Percentiles rank a stretch among this genome's conserved stretches.
Conservation (phyloP, 2,113 vertebrate genomes). For the Amia ocellicauda region DNA sequence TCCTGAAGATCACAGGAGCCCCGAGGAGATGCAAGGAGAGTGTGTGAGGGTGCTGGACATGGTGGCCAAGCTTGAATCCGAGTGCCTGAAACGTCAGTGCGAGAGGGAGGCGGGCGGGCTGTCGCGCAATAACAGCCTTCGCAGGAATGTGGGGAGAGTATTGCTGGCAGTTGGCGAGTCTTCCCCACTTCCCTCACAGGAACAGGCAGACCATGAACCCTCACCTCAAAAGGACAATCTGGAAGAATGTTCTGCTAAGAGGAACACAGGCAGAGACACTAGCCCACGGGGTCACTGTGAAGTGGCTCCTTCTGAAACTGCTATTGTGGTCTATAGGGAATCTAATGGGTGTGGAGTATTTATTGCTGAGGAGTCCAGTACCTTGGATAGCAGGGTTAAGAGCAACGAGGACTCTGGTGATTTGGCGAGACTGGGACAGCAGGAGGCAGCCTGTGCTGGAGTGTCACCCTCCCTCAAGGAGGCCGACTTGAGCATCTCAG, state of each 20-base stretch:
- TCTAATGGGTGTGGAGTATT: background rate
- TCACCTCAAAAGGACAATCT: background rate
- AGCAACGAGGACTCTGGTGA: background rate
- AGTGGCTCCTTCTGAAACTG: background rate
- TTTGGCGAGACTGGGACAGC: background rate
- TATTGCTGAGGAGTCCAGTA: background rate
- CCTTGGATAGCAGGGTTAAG: background rate
- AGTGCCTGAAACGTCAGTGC: constrained; percentile 73
- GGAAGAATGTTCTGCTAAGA: background rate
- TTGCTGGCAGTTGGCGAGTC: constrained; percentile 63
- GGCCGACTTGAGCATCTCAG: background rate
- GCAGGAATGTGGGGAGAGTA: constrained; percentile 75
- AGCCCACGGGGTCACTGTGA: background rate
- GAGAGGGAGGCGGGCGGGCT: constrained; percentile 65
- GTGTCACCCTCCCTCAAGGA: background rate
- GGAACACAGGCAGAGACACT: background rate
- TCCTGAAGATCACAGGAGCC: constrained; percentile 33
- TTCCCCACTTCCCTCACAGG: constrained; percentile 7
- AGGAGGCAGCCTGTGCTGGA: constrained; percentile 5
- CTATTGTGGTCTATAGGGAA: background rate
- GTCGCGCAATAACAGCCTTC: constrained; percentile 80
- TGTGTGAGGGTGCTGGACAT: constrained; percentile 83
- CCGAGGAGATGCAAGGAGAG: constrained; percentile 61
- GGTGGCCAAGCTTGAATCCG: constrained; percentile 88
- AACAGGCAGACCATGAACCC: constrained; percentile 15